Evolutionary conservation across 2,888 invertebrate genomes (phyloP), one percentile per base, ranked within the genome.

Genomic region (Cephus rjabovi): DNA sequence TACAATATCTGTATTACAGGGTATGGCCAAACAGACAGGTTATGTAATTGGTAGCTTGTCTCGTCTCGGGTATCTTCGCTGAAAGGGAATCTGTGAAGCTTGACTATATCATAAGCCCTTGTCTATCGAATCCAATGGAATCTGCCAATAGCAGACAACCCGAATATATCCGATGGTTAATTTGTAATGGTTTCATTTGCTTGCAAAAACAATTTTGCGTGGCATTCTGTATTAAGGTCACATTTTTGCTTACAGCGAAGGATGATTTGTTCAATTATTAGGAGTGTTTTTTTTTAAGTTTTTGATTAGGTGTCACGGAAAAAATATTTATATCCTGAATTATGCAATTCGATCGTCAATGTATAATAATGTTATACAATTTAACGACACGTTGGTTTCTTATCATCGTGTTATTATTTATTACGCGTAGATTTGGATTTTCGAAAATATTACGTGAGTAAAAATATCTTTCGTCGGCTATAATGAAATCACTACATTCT

Each of bases 31-130:
- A 76, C 79, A 76, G 79, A 76, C 76, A 77, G 74, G 75, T 77
- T 77, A 79, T 77, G 79, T 80, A 79, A 80, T 79, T 79, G 79
- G 15, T 11, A 71, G 33, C 70, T 69, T 34, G 35, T 40, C 73
- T 68, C 34, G 56, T 34, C 40, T 34, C 9, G 23, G 23, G 23
- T 23, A 56, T 23, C 23, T 56, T 56, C 23, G 56, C 56, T 56
- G 56, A 56, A 56, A 56, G 40, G 56, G 56, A 56, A 23, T 23
- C 56, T 56, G 0, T 9, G 56, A 56, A 56, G 15, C 23, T 56
- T 23, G 56, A 56, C 56, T 23, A 23, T 56, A 56, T 23, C 23
- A 56, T 56, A 23, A 56, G 56, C 56, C 56, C 56, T 56, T 56
- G 23, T 56, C 56, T 23, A 56, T 56, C 56, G 23, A 56, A 56